phyloP scores from a whole-genome alignment of 2,113 vertebrate genomes.

The Malurus melanocephalus region DNA sequence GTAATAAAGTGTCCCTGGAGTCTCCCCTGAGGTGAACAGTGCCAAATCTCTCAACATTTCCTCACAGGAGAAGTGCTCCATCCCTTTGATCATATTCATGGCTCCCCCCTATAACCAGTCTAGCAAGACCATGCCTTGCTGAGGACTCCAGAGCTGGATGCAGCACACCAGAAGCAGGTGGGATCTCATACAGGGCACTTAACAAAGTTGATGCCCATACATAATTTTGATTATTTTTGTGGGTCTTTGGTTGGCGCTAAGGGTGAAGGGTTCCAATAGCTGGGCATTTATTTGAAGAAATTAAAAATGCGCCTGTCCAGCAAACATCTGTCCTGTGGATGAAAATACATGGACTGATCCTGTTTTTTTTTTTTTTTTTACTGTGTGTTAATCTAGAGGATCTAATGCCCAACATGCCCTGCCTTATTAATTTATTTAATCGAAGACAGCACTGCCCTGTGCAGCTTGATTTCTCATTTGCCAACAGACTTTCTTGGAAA shows the following conservation, averaged over 20 bases:
- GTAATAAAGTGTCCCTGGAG: background rate
- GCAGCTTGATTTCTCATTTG: background rate
- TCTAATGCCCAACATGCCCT: background rate
- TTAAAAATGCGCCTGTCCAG: background rate
- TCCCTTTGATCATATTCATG: background rate
- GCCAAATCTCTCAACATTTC: background rate
- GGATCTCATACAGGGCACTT: rapidly evolving
- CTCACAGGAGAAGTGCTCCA: background rate
- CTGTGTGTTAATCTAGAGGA: background rate
- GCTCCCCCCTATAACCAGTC: background rate
- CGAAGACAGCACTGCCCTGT: background rate
- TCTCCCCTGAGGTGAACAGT: background rate
- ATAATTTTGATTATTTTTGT: rapidly evolving
- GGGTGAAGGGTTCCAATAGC: background rate
- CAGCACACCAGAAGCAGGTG: background rate
- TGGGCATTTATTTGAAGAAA: background rate
- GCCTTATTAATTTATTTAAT: background rate
- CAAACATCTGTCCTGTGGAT: background rate
- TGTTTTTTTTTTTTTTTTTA: background rate
- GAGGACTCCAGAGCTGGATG: background rate
- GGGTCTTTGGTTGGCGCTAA: background rate
- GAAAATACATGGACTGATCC: background rate
- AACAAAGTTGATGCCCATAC: background rate
- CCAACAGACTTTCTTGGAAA: background rate
- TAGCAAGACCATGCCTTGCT: background rate